Conservation (phyloP, 1,140 invertebrate genomes). For the Aporrectodea caliginosa region DNA sequence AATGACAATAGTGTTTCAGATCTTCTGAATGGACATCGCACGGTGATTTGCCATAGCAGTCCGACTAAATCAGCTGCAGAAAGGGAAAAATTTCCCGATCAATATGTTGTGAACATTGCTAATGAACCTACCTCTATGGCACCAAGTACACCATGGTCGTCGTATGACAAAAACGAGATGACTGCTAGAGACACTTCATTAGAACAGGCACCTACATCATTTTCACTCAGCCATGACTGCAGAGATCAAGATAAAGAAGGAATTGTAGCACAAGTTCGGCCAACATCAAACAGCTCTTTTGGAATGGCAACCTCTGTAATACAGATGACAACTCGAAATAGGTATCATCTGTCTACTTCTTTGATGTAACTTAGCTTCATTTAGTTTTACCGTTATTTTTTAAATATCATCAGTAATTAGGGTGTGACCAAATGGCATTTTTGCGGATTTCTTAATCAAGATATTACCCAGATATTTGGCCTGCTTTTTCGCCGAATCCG, state of each 20-base stretch:
- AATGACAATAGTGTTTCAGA: neutral
- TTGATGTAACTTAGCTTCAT: no score
- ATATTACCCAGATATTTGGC: no score
- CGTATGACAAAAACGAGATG: neutral
- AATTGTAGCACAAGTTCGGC: neutral
- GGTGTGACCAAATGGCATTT: no score
- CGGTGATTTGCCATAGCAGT: neutral
- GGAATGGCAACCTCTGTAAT: conserved; percentile 12
- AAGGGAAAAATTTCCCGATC: neutral
- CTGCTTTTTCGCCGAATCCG: no score
- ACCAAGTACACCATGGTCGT: neutral
- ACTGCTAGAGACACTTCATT: neutral
- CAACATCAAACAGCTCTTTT: neutral
- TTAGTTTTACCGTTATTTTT: no score
- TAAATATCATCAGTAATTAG: no score
- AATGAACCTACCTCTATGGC: neutral
- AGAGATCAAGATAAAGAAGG: neutral
- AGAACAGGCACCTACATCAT: neutral
- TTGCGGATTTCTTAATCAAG: no score
- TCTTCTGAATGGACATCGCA: neutral
- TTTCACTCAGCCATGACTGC: neutral
- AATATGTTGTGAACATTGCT: neutral
- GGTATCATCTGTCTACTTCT: no score
- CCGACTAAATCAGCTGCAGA: neutral
- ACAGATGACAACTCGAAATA: neutral